Base-by-base conservation (phyloP, 2,888 invertebrate genomes). In the Amphipoea oculea region DNA sequence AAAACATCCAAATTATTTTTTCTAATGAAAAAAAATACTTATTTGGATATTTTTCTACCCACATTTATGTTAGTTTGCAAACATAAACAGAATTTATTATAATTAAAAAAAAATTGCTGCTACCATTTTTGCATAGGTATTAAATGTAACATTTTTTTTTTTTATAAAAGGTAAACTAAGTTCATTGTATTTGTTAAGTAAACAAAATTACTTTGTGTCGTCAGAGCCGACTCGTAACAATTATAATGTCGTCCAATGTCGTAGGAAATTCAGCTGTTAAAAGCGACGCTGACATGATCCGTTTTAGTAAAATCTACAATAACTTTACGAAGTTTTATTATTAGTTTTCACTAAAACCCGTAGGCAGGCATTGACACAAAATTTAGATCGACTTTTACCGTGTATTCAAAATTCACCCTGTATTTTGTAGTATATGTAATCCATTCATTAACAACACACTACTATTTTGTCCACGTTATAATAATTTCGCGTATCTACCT, bases 261-360 rank as follows among this genome's bases (percentile, higher is more conserved):
- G 66, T 51, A 78, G 7, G 9, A 23, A 73, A 73, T 72, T 63
- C 82, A 82, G 81, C 63, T 84, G 82, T 78, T 78, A 40, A 17
- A 12, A 45, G 23, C 40, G 40, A 51, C 60, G 60, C 60, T 70
- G 57, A 65, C 42, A 23, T 17, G 23, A 40, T 42, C 17, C 36
- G 7, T 63, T 76, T 76, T 48, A 20, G 7, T 45, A 62, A 48
- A 76, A 29, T 80, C 9, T 54, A 62, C 62, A 14, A 20, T 48
- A 45, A 54, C 11, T 17, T 51, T 17, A 66, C 65, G 40, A 48
- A 9, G 4, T 29, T 57, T 54, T 62, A 6, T 62, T 73, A 66
- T 62, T 67, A 2, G 42, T 76, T 45, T 54, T 65, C 17, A 82
- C 36, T 45, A 40, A 54, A 4, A 45, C 11, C 2, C 3, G 12